Percentiles rank a stretch among this genome's conserved stretches.
phyloP scores from a whole-genome alignment of 92 coral and sea anemone genomes.

The Actinostola sp. region DNA sequence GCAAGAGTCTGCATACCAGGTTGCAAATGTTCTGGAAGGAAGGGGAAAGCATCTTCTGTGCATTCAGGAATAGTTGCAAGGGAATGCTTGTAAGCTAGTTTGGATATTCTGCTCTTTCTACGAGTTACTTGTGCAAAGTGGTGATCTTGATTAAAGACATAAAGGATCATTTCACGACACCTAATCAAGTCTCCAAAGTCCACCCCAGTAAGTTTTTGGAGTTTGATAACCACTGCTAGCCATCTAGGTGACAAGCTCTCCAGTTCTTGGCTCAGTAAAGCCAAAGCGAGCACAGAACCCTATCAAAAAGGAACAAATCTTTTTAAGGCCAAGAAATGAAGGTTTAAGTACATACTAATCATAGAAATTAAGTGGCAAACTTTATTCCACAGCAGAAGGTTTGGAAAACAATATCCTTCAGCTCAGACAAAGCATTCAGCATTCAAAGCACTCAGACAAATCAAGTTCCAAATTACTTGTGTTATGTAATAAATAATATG shows the following conservation, averaged over 20 bases:
- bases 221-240: constrained; percentile 56
- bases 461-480: no score
- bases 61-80: constrained; percentile 71
- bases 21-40: constrained; percentile 72
- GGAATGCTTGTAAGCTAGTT: constrained; percentile 37
- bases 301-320: constrained; percentile 22
- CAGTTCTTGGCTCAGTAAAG: constrained; percentile 89
- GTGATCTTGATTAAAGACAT: constrained; percentile 23
- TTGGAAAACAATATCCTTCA: no score
- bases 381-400: no score
- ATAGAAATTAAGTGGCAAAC: no score
- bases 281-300: constrained; percentile 95
- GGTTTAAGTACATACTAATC: no score
- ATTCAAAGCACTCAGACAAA: no score
- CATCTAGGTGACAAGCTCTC: constrained; percentile 74
- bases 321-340: no score
- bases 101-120: constrained; percentile 20
- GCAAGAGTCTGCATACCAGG: constrained; percentile 24
- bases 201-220: constrained; percentile 61
- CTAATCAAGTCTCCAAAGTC: constrained; percentile 68
- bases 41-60: constrained; percentile 44
- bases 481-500: no score
- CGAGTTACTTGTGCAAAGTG: constrained; percentile 7
- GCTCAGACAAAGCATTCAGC: no score
- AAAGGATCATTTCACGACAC: constrained; percentile 61